phyloP scores from a whole-genome alignment of 2,797 vertebrate species.

The Melanotaenia boesemani region DNA sequence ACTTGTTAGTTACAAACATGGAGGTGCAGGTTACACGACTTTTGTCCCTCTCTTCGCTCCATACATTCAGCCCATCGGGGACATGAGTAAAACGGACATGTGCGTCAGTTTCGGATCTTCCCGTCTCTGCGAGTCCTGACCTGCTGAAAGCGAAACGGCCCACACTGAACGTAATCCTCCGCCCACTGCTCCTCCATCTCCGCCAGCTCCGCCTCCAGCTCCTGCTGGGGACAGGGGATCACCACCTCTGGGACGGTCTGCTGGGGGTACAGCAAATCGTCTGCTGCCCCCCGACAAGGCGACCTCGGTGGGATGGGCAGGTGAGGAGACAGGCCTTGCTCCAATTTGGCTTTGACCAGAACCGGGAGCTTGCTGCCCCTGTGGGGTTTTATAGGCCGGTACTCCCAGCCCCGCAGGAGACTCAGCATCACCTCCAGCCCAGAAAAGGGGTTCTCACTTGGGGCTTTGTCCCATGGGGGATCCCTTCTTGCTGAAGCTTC shows the following conservation, averaged over 20 bases:
- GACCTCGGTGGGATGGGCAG: constrained; percentile 38
- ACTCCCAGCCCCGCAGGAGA: constrained; percentile 86
- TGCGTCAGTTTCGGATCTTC: not conserved
- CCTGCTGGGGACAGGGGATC: constrained; percentile 73
- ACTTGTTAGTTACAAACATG: too few species aligned
- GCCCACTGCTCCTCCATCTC: constrained; percentile 92
- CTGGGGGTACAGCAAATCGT: constrained; percentile 69
- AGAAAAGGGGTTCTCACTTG: constrained; percentile 7
- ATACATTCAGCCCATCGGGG: too few species aligned
- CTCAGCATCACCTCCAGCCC: constrained; percentile 83
- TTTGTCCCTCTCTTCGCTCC: too few species aligned
- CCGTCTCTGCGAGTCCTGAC: constrained; percentile 59
- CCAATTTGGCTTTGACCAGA: constrained; percentile 80
- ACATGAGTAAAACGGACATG: too few species aligned
- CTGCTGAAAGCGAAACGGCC: constrained; percentile 86
- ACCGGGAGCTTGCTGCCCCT: constrained; percentile 90
- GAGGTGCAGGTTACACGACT: too few species aligned
- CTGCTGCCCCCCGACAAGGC: constrained; percentile 39
- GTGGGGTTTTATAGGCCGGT: constrained; percentile 86
- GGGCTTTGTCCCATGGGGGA: constrained; percentile 31
- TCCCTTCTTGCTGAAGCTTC: constrained; percentile 49
- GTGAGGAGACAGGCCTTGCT: constrained; percentile 39
- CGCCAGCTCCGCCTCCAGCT: constrained; percentile 82
- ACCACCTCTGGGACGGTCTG: constrained; percentile 69
- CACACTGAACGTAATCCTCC: constrained; percentile 89